These are phyloP conservation scores for Anguilla marmorata DNA, from an alignment of 2,797 vertebrate genomes.

Conservation along the genomic window DNA sequence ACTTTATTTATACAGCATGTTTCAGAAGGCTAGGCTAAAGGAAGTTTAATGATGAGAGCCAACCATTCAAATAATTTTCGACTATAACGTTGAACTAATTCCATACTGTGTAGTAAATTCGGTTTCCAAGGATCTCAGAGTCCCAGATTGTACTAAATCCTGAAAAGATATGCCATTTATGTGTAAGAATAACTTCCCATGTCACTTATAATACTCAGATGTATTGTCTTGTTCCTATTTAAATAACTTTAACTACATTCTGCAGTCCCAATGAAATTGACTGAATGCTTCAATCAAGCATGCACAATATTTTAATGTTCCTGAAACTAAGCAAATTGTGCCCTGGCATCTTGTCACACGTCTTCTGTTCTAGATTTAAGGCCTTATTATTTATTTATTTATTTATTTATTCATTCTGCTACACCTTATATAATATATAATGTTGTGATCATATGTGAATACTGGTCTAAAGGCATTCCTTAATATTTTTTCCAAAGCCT, in stretches of 20 bases:
- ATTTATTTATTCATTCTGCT: not conserved
- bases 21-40: not conserved
- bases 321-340: not conserved
- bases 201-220: not conserved
- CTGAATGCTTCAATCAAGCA: not conserved
- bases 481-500: not conserved
- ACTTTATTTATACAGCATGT: not conserved
- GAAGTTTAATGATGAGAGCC: not conserved
- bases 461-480: not conserved
- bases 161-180: not conserved
- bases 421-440: not conserved
- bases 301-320: not conserved
- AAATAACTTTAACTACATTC: not conserved
- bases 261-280: too few relatives aligned
- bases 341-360: not conserved
- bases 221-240: not conserved
- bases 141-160: not conserved
- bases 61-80: not conserved
- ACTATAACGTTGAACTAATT: not conserved
- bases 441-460: not conserved
- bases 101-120: not conserved
- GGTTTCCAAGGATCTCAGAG: not conserved
- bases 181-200: not conserved
- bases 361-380: not conserved
- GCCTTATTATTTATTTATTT: not conserved